Evolutionary conservation across 2,113 vertebrate species (phyloP), one percentile per base, ranked within the genome.

Genomic region (Pollachius pollachius): DNA sequence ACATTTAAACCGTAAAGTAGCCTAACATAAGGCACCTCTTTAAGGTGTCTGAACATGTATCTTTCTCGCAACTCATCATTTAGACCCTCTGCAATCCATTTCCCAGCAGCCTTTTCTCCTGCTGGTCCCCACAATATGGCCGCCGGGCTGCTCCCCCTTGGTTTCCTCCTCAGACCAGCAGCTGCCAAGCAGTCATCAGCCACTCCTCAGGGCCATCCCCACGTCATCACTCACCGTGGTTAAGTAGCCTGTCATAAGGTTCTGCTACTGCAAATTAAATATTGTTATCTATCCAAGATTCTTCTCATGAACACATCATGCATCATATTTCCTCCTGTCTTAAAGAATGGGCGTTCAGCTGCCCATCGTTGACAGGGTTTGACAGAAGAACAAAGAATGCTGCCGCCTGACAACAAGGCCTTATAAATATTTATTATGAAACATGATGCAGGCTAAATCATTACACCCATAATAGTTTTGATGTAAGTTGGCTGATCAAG

Each of bases 221-320:
- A 61, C 72, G 8, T 81, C 85, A 87, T 90, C 77, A 75, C 80
- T 86, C 87, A 89, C 58, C 1, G 8, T 30, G 30, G 54, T 70
- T 85, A 89, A 89, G 84, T 71, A 87, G 74, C 78, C 79, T 76
- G 85, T 88, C 88, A 87, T 52, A 64, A 54, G 71, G 72, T 72
- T 72, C 80, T 87, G 85, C 81, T 75, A 76, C 71, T 75, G 85
- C 76, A 85, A 86, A 89, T 85, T 87, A 81, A 86, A 89, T 90
- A 87, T 88, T 88, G 84, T 87, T 82, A 81, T 78, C 72, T 85
- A 73, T 69, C 67, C 56, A 64, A 67, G 70, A 74, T 73, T 80
- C 70, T 77, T 88, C 85, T 80, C 85, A 84, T 78, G 71, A 65
- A 25, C 66, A 70, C 63, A 25, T 48, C 15, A 15, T 64, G 58